Percentiles rank a stretch among this genome's conserved stretches.
phyloP scores from a whole-genome alignment of 2,113 vertebrate genomes.

The Zeus faber region DNA sequence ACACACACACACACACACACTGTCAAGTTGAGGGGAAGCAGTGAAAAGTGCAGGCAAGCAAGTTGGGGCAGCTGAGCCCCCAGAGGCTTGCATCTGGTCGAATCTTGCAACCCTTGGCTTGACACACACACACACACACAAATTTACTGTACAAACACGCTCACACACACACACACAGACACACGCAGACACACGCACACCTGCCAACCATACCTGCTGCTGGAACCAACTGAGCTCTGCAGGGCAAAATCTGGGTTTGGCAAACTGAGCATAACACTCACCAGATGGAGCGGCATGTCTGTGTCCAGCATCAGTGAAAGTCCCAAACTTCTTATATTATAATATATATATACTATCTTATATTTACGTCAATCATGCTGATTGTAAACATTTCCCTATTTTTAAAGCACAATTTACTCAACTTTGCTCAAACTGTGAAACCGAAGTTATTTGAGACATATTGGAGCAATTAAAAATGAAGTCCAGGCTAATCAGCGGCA shows the following conservation, averaged over 20 bases:
- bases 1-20: slow-evolving; percentile 24
- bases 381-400: slow-evolving; percentile 16
- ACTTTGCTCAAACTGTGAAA: too few relatives aligned
- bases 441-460: too few relatives aligned
- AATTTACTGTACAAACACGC: too few relatives aligned
- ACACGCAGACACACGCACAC: slow-evolving; percentile 26
- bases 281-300: too few relatives aligned
- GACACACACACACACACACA: slow-evolving; percentile 14
- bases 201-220: slow-evolving; percentile 65
- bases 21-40: slow-evolving; percentile 32
- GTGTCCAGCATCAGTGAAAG: too few relatives aligned
- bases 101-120: slow-evolving; percentile 79
- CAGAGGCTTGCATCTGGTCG: slow-evolving; percentile 86
- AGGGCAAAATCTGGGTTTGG: slow-evolving; percentile 33
- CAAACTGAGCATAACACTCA: too few relatives aligned
- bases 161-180: slow-evolving; percentile 7
- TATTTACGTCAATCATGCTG: too few relatives aligned
- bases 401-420: neutral
- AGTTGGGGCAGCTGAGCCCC: slow-evolving; percentile 81
- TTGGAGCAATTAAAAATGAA: slow-evolving; percentile 11
- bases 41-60: slow-evolving; percentile 59
- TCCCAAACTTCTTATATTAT: too few relatives aligned
- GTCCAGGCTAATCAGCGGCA: slow-evolving; percentile 33
- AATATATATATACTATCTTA: too few relatives aligned
- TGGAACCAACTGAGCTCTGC: slow-evolving; percentile 61